Conservation (phyloP, 1,140 invertebrate genomes). For the Hyles euphorbiae region DNA sequence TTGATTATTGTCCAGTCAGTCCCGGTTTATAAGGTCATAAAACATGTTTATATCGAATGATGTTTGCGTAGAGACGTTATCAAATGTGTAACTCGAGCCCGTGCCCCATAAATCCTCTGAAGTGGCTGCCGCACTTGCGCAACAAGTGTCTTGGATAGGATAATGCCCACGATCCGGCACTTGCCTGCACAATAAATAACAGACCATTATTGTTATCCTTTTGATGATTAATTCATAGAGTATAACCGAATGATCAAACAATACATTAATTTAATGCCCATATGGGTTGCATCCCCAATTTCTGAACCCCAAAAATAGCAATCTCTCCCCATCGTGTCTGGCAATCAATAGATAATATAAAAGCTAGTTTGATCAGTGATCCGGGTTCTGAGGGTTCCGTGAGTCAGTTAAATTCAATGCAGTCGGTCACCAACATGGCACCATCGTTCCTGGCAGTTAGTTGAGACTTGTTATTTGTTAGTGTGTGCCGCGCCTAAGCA, state of each 20-base stretch:
- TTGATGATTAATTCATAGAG: not conserved
- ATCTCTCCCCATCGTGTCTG: conserved; percentile 29
- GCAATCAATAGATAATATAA: conserved; percentile 44
- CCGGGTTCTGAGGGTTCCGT: conserved; percentile 55
- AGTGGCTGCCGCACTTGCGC: conserved; percentile 51
- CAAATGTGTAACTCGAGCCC: conserved; percentile 57
- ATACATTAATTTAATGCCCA: not conserved
- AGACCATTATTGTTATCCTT: not conserved
- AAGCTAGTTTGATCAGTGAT: conserved; percentile 34
- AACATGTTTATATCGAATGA: too few relatives aligned
- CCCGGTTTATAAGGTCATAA: too few relatives aligned
- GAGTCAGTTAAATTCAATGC: conserved; percentile 51
- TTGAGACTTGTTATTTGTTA: too few relatives aligned
- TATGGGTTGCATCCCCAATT: conserved; percentile 1
- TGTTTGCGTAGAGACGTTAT: conserved; percentile 44
- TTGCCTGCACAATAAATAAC: too few relatives aligned
- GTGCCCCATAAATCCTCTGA: conserved; percentile 60
- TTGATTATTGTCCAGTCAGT: too few relatives aligned
- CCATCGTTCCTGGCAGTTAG: conserved; percentile 9
- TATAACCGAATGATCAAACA: not conserved
- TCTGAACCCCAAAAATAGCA: conserved; percentile 25
- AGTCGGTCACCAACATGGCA: conserved; percentile 38
- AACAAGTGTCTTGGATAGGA: conserved; percentile 47
- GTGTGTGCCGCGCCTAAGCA: conserved; percentile 45
- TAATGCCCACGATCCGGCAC: conserved; percentile 29